Conservation (phyloP, 2,888 invertebrate genomes). For the Erpobdella octoculata region DNA sequence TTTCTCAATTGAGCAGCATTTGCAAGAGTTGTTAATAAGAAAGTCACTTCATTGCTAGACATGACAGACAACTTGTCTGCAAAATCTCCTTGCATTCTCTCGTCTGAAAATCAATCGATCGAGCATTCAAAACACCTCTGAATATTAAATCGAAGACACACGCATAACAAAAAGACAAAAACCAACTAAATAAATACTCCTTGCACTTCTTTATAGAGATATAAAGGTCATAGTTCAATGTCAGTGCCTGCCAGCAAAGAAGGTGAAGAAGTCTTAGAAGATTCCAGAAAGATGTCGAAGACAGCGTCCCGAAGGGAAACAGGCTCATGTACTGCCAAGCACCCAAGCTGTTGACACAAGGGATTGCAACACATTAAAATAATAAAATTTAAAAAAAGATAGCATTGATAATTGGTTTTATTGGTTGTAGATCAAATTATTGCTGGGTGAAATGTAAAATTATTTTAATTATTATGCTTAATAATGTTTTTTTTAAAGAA, state of each 20-base stretch:
- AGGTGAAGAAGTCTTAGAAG: constrained; percentile 46
- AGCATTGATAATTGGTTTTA: too few species aligned
- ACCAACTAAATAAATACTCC: constrained; percentile 16
- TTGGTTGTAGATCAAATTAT: too few species aligned
- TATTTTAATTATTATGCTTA: not conserved
- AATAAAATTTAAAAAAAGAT: too few species aligned
- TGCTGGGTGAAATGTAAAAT: too few species aligned
- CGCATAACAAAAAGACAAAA: too few species aligned
- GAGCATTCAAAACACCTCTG: not conserved
- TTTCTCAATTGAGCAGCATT: constrained; percentile 65
- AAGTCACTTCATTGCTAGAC: constrained; percentile 68
- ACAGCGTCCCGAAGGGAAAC: constrained; percentile 57
- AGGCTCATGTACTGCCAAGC: constrained; percentile 75
- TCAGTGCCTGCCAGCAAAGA: constrained; percentile 23
- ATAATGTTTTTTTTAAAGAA: not conserved
- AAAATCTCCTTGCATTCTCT: constrained; percentile 37
- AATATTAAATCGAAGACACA: too few species aligned
- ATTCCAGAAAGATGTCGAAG: constrained; percentile 51
- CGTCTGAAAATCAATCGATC: constrained; percentile 30
- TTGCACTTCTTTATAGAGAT: constrained; percentile 24
- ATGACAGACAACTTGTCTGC: constrained; percentile 60
- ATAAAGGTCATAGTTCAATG: not conserved
- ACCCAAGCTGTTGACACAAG: constrained; percentile 55
- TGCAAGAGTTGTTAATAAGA: constrained; percentile 68
- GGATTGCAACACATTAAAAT: too few species aligned